phyloP scores from a whole-genome alignment of 2,888 invertebrate genomes.

The Antheraea yamamai region DNA sequence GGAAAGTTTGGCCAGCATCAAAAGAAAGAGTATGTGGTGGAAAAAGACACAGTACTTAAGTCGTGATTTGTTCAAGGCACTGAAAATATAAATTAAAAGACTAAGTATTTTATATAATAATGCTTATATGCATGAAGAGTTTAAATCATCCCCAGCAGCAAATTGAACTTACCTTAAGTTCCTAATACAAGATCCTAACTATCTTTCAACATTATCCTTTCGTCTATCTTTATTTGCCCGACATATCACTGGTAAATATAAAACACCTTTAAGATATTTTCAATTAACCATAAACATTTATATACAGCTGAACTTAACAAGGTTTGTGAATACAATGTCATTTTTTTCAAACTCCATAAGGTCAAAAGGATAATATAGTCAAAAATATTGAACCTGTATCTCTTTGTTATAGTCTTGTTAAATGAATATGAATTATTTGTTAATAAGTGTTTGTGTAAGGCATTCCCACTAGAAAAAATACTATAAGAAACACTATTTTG shows the following conservation, averaged over 20 bases:
- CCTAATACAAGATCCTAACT: not conserved
- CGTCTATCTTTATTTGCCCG: too few species aligned
- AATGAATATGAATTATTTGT: not conserved
- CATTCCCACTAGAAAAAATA: too few species aligned
- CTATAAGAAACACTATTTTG: too few species aligned
- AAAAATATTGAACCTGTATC: not conserved
- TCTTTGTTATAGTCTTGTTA: not conserved
- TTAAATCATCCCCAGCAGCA: not conserved
- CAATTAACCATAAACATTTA: too few species aligned
- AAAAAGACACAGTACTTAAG: constrained; percentile 97
- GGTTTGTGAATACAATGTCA: not conserved
- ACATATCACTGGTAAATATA: too few species aligned
- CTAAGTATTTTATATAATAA: constrained; percentile 20
- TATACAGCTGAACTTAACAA: too few species aligned
- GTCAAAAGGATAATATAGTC: not conserved
- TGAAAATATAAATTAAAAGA: constrained; percentile 66
- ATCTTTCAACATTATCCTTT: not conserved
- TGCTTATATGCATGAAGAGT: not conserved
- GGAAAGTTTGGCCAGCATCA: constrained; percentile 95
- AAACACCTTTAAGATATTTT: too few species aligned
- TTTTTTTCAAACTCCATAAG: not conserved
- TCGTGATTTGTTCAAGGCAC: constrained; percentile 97
- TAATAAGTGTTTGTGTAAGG: too few species aligned
- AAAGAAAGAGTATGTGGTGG: constrained; percentile 94
- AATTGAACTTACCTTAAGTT: not conserved